Base-by-base conservation (phyloP, 2,113 vertebrate genomes). In the Megaleporinus macrocephalus region DNA sequence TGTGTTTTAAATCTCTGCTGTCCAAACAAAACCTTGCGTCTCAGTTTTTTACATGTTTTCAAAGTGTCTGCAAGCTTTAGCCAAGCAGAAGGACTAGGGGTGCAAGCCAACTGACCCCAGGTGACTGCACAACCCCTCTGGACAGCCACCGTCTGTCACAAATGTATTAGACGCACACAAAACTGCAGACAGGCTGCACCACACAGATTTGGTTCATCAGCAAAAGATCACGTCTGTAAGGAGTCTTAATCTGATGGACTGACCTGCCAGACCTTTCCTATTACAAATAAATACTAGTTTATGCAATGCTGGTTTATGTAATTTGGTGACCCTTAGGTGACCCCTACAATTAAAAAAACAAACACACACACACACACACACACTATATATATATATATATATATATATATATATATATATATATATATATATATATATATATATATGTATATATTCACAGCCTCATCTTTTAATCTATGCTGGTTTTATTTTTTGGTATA, bases 301-400 rank as follows among this genome's bases (percentile, higher is more conserved):
- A 90, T 33, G 5, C 88, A 90, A 90, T 29, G 27, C 16, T 53
- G 27, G 49, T 81, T 86, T 90, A 68, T 41, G 59, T 81, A 89
- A 87, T 55, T 69, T 68, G 26, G 59, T 80, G 77, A 89, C 76
- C 82, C 61, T 62, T 20, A 72, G 24, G 59, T 80, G 77, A 89
- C 76, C 82, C 59, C 68, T 30, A 72, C 15, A 79, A 29, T 7
- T 44, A 71, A 12, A n/a, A 27, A 79, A 36, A 26, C 12, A 29
- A 62, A 57, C 27, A n/a, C n/a, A n/a, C n/a, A n/a, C n/a, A n/a
- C n/a, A n/a, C n/a, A n/a, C n/a, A n/a, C n/a, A n/a, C n/a, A n/a
- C n/a, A n/a, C n/a, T n/a, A n/a, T n/a, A n/a, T n/a, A n/a, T n/a
- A n/a, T n/a, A n/a, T n/a, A n/a, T n/a, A n/a, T n/a, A n/a, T n/a